These are phyloP conservation scores for Apantesis nais DNA, from an alignment of 2,888 invertebrate genomes.

Conservation along the genomic window DNA sequence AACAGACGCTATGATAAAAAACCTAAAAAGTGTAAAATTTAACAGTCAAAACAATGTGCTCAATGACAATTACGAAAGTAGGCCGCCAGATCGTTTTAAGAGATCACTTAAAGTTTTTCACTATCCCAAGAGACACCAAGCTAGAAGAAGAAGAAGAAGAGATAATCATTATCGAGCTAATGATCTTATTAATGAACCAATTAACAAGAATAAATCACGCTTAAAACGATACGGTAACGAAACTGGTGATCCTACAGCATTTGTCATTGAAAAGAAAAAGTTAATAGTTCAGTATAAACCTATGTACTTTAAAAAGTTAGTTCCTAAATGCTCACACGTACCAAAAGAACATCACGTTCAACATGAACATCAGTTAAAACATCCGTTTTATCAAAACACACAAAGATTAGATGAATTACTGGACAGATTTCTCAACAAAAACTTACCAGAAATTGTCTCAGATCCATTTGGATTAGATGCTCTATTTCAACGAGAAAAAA, in stretches of 20 bases:
- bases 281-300: slow-evolving; percentile 60
- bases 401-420: slow-evolving; percentile 66
- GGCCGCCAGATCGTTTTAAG: slow-evolving; percentile 52
- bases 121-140: slow-evolving; percentile 29
- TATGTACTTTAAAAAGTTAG: slow-evolving; percentile 37
- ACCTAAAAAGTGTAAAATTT: slow-evolving; percentile 54
- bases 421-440: slow-evolving; percentile 59
- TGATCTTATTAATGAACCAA: neutral
- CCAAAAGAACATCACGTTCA: slow-evolving; percentile 60
- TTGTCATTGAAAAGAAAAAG: slow-evolving; percentile 64
- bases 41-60: neutral
- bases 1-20: slow-evolving; percentile 70
- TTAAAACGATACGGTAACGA: slow-evolving; percentile 39
- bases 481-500: slow-evolving; percentile 39
- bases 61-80: slow-evolving; percentile 18
- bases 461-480: slow-evolving; percentile 51
- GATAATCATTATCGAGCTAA: slow-evolving; percentile 10
- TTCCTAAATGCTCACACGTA: slow-evolving; percentile 66
- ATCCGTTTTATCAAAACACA: slow-evolving; percentile 69
- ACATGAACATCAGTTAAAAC: slow-evolving; percentile 61
- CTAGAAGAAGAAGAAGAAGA: slow-evolving; percentile 27
- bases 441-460: slow-evolving; percentile 48
- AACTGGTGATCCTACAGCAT: slow-evolving; percentile 48
- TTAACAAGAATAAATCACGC: slow-evolving; percentile 6
- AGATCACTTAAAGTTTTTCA: slow-evolving; percentile 51